Percentiles rank a stretch among this genome's conserved stretches.
phyloP scores from a whole-genome alignment of 2,797 vertebrate genomes.

The Geranospiza caerulescens region DNA sequence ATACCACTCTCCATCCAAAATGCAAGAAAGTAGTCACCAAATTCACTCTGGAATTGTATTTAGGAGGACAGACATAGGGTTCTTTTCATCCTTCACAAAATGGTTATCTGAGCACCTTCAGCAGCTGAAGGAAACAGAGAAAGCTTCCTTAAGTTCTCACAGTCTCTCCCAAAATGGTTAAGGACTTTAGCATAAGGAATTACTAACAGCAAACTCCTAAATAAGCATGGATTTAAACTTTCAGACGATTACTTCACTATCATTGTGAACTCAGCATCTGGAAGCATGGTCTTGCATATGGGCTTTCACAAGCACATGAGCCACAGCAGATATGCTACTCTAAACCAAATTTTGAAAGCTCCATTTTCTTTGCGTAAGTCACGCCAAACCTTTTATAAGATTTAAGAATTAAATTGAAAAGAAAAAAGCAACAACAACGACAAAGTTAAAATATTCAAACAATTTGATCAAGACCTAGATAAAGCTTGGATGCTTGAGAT shows the following conservation, averaged over 20 bases:
- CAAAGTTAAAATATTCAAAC: neutral
- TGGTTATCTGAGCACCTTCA: neutral
- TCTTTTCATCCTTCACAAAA: neutral
- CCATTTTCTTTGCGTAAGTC: neutral
- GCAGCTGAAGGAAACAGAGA: neutral
- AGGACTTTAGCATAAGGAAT: neutral
- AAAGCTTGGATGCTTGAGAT: neutral
- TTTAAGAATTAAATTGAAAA: neutral
- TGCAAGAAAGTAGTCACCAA: fast-evolving
- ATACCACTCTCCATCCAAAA: neutral
- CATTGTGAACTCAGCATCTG: neutral
- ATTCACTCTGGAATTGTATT: neutral
- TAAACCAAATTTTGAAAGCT: neutral
- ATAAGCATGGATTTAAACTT: neutral
- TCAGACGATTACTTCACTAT: neutral
- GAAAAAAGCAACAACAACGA: neutral
- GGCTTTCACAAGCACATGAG: neutral
- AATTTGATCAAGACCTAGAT: neutral
- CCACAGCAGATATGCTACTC: neutral
- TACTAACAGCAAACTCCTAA: neutral
- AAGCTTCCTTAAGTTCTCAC: neutral
- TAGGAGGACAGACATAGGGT: neutral
- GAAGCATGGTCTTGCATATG: neutral
- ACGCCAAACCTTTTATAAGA: neutral
- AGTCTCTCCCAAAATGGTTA: neutral